Base-by-base conservation (phyloP, 2,888 invertebrate species). In the Anthophora plumipes region DNA sequence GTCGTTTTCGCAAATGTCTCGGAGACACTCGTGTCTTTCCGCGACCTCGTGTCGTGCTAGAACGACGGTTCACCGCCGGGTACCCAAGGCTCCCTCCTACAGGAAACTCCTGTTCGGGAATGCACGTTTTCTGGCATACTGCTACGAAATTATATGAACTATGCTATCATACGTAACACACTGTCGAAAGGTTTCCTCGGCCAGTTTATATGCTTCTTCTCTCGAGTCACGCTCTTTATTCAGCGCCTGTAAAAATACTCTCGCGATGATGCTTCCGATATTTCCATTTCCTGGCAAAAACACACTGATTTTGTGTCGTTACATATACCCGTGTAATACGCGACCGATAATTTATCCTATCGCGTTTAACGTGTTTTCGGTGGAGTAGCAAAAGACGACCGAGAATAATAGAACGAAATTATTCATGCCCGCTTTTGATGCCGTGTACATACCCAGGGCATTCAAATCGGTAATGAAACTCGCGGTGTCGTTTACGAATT, bases 41-140 rank as follows among this genome's bases (percentile, higher is more conserved):
- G 82, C 88, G 84, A 85, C 87, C 85, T 86, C 85, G 87, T 84
- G 85, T 76, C 82, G 78, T 68, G 79, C 75, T 78, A 74, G 64
- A 83, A 66, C 75, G 79, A 85, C 61, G 81, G 78, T 83, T 74
- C 81, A 76, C 68, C 86, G 76, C 69, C 73, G 81, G 74, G 71
- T 81, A 81, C 67, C 78, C 81, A 82, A 84, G 76, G 77, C 84
- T 82, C 82, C 73, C 78, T 71, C 73, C 77, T 76, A 79, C 75
- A 82, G 78, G 75, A 81, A 83, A 81, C 82, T 60, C 70, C 63
- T 69, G 73, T 39, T 54, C 69, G 75, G 68, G 73, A 74, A 67
- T 75, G 75, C 75, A 50, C 59, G 61, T 77, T 74, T 77, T 84
- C 84, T 82, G 73, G 71, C 77, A 68, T 68, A 61, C 48, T 59